A percentile compares a stretch with the other conserved stretches of the same genome.
Evolutionary conservation across 2,888 invertebrate species (phyloP).

Genomic region (Polydrusus tereticollis): DNA sequence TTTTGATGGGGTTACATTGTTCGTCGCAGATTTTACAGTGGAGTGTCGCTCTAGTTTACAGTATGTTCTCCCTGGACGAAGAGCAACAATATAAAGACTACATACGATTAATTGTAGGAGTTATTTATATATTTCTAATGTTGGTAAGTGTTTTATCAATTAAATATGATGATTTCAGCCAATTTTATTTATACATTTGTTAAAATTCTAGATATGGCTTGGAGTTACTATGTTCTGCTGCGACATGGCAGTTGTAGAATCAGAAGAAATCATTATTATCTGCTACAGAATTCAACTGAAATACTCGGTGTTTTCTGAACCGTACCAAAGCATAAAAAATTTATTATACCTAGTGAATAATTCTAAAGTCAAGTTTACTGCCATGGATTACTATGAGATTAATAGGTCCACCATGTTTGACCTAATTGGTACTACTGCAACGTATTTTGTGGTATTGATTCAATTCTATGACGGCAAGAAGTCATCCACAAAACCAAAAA

Average conservation of each 20-base stretch:
- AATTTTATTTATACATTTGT: background rate
- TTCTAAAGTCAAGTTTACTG: constrained; percentile 40
- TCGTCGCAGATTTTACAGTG: constrained; percentile 44
- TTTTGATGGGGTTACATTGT: constrained; percentile 46
- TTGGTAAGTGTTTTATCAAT: constrained; percentile 30
- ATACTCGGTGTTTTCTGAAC: constrained; percentile 35
- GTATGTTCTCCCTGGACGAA: constrained; percentile 22
- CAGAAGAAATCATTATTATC: constrained; percentile 44
- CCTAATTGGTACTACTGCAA: constrained; percentile 45
- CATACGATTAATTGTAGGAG: constrained; percentile 21
- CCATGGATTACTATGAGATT: constrained; percentile 47
- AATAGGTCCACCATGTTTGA: constrained; percentile 46
- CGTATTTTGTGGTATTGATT: constrained; percentile 47
- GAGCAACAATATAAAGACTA: constrained; percentile 22
- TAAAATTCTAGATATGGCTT: constrained; percentile 35
- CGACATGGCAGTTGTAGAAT: constrained; percentile 41
- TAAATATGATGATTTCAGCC: too few species aligned
- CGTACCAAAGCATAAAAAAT: constrained; percentile 40
- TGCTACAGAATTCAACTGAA: constrained; percentile 42
- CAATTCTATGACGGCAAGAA: constrained; percentile 45
- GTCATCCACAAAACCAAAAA: background rate
- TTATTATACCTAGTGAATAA: constrained; percentile 34
- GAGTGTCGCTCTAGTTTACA: constrained; percentile 41
- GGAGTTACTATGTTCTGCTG: constrained; percentile 47
- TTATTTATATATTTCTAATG: constrained; percentile 42